phyloP scores from a whole-genome alignment of 2,888 invertebrate species.

The Lottia scabra region DNA sequence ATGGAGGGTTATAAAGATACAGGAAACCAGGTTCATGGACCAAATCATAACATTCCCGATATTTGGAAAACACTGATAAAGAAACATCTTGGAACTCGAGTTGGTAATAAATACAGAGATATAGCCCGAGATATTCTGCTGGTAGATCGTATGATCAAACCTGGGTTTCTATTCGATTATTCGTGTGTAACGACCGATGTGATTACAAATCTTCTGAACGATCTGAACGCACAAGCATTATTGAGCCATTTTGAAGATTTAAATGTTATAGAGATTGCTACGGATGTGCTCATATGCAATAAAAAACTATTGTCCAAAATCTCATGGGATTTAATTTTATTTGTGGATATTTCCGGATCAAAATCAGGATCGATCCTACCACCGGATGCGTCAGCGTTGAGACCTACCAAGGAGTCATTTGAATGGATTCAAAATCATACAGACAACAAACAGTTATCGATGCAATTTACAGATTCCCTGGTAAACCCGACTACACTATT shows the following conservation, averaged over 20 bases:
- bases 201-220: slow-evolving; percentile 20
- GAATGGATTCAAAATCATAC: neutral
- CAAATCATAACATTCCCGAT: neutral
- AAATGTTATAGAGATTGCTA: slow-evolving; percentile 31
- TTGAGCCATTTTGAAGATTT: slow-evolving; percentile 20
- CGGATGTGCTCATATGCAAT: slow-evolving; percentile 38
- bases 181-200: slow-evolving; percentile 7
- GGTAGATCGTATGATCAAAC: slow-evolving; percentile 40
- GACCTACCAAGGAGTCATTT: neutral
- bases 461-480: neutral
- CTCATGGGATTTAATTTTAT: slow-evolving; percentile 3
- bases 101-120: slow-evolving; percentile 14
- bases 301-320: neutral
- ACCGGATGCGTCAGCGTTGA: neutral
- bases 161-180: slow-evolving; percentile 39
- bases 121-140: slow-evolving; percentile 30
- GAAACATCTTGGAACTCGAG: neutral
- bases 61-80: neutral
- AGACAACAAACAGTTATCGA: neutral
- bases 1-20: too few species aligned
- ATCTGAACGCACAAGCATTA: slow-evolving; percentile 19
- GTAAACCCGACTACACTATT: slow-evolving; percentile 42
- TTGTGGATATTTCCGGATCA: slow-evolving; percentile 28
- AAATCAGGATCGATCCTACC: neutral
- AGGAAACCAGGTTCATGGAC: too few species aligned